Conservation (phyloP, 1,140 invertebrate species). For the Cydia strobilella region DNA sequence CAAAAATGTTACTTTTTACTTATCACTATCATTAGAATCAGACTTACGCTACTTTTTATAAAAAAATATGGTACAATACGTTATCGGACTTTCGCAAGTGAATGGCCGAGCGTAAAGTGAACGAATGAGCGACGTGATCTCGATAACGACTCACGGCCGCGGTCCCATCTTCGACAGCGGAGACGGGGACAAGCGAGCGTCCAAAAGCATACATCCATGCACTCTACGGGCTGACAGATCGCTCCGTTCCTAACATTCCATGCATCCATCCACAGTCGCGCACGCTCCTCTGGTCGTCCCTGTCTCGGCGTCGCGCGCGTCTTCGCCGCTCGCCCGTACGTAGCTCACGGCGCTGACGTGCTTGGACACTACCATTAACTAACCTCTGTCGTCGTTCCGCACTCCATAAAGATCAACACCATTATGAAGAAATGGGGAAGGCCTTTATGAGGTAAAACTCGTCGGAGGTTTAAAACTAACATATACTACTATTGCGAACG, state of each 20-base stretch:
- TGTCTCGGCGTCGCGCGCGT: conserved; percentile 65
- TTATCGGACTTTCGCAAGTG: conserved; percentile 53
- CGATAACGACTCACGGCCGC: conserved; percentile 74
- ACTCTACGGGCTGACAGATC: conserved; percentile 49
- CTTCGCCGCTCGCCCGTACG: conserved; percentile 55
- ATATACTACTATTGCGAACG: conserved; percentile 77
- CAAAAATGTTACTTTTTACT: conserved; percentile 72
- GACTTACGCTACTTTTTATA: conserved; percentile 66
- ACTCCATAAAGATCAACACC: conserved; percentile 53
- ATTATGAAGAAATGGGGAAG: conserved; percentile 42
- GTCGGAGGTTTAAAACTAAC: conserved; percentile 73
- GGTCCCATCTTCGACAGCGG: conserved; percentile 64
- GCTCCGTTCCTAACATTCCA: conserved; percentile 51
- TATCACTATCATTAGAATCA: conserved; percentile 72
- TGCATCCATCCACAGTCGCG: conserved; percentile 57
- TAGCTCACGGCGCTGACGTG: conserved; percentile 53
- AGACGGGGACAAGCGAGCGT: conserved; percentile 78
- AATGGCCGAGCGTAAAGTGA: conserved; percentile 69
- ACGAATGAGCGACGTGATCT: conserved; percentile 75
- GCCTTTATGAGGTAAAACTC: conserved; percentile 61
- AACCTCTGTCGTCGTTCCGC: conserved; percentile 71
- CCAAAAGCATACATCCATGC: conserved; percentile 49
- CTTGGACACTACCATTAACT: conserved; percentile 62
- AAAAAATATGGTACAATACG: conserved; percentile 77
- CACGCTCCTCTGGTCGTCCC: conserved; percentile 77